A percentile compares a stretch with the other conserved stretches of the same genome.
These are phyloP conservation scores for Elachura formosa DNA, from an alignment of 2,113 vertebrate species.

Conservation along the genomic window DNA sequence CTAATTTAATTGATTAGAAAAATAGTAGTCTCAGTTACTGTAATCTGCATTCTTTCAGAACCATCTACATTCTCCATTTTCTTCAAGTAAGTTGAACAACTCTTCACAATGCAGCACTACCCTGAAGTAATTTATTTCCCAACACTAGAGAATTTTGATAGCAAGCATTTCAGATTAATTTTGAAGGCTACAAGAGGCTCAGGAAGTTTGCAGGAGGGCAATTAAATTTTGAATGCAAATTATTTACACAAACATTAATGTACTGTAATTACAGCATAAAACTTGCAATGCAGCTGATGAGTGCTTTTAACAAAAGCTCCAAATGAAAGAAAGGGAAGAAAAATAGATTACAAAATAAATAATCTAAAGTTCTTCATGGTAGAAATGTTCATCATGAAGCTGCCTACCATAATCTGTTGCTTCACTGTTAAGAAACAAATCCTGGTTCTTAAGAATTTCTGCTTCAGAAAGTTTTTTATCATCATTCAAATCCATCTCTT, in stretches of 20 bases:
- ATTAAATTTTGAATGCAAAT: constrained; percentile 49
- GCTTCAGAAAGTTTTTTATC: constrained; percentile 82
- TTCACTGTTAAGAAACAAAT: constrained; percentile 92
- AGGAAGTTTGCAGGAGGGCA: constrained; percentile 15
- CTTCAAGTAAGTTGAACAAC: constrained; percentile 55
- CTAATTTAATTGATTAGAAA: constrained; percentile 45
- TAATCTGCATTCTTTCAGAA: constrained; percentile 18
- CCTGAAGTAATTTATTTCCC: background rate
- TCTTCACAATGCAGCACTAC: constrained; percentile 27
- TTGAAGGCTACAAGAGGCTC: constrained; percentile 9
- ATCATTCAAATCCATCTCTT: constrained; percentile 88
- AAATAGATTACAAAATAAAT: constrained; percentile 20
- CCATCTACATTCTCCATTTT: background rate
- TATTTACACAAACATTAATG: constrained; percentile 26
- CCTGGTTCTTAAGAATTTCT: constrained; percentile 88
- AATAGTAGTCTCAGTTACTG: constrained; percentile 4
- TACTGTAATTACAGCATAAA: constrained; percentile 56
- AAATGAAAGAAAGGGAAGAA: background rate
- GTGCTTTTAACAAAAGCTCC: background rate
- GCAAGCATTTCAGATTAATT: constrained; percentile 15
- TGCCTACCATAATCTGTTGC: constrained; percentile 94
- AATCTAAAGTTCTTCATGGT: constrained; percentile 78
- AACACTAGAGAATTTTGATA: background rate
- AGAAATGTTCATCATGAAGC: constrained; percentile 78
- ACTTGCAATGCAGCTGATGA: constrained; percentile 19